A percentile compares a stretch with the other conserved stretches of the same genome.
Conservation (phyloP, 2,888 invertebrate species). For the Calameuta filiformis region DNA sequence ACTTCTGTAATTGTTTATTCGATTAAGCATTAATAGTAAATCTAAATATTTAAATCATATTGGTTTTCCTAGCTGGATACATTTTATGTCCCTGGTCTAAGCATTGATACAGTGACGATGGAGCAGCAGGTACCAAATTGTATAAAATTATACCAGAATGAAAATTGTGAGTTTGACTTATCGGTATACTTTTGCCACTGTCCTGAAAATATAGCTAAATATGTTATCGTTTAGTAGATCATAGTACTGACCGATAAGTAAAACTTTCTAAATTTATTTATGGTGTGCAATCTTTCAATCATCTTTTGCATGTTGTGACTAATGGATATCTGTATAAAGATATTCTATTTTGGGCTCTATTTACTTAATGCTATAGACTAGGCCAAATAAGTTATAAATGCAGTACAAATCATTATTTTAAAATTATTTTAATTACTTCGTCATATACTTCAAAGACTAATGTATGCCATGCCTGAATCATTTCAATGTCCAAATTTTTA, state of each 20-base stretch:
- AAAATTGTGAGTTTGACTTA: not conserved
- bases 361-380: not conserved
- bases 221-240: not conserved
- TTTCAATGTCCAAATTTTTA: not conserved
- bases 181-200: not conserved
- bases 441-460: not conserved
- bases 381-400: not conserved
- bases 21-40: not conserved
- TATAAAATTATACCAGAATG: conserved; percentile 21
- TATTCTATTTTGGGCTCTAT: not conserved
- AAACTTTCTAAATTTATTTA: not conserved
- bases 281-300: not conserved
- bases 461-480: not conserved
- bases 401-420: not conserved
- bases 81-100: conserved; percentile 39
- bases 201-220: not conserved
- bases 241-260: not conserved
- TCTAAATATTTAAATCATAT: conserved; percentile 23
- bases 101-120: conserved; percentile 45
- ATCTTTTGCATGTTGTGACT: not conserved
- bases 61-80: conserved; percentile 46
- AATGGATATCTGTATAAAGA: not conserved
- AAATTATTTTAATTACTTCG: not conserved
- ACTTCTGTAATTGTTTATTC: not conserved
- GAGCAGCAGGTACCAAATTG: conserved; percentile 49